phyloP scores from a whole-genome alignment of 1,140 invertebrate species.

The Palaemon carinicauda region DNA sequence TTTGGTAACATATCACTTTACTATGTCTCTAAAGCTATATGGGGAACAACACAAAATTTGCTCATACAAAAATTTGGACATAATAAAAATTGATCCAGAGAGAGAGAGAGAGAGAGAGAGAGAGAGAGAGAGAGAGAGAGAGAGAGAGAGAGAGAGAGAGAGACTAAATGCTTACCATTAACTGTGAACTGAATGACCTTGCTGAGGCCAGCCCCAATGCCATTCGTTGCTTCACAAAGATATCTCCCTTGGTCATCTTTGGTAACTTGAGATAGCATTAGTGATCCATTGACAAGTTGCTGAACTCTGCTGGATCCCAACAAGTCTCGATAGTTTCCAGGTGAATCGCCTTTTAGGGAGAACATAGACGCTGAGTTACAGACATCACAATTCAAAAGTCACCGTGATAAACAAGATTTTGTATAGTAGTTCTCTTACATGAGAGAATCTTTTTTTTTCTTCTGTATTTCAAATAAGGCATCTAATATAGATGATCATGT shows the following conservation, averaged over 20 bases:
- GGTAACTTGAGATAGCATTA: slow-evolving; percentile 65
- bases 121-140: not conserved
- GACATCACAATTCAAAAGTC: too few species aligned
- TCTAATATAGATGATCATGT: too few species aligned
- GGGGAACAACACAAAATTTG: too few species aligned
- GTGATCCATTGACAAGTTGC: slow-evolving; percentile 66
- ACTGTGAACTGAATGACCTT: slow-evolving; percentile 69
- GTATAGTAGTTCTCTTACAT: not conserved
- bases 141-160: not conserved
- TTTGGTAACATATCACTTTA: too few species aligned
- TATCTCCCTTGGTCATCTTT: slow-evolving; percentile 68
- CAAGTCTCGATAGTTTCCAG: slow-evolving; percentile 28
- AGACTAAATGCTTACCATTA: slow-evolving; percentile 65
- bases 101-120: too few species aligned
- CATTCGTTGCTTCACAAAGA: slow-evolving; percentile 70
- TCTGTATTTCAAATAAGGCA: too few species aligned
- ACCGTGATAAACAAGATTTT: too few species aligned
- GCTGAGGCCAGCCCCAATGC: slow-evolving; percentile 69
- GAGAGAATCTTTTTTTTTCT: too few species aligned
- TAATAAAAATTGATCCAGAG: too few species aligned
- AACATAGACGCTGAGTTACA: too few species aligned
- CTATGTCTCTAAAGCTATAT: too few species aligned
- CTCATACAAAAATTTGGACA: too few species aligned
- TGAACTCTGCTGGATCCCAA: not conserved
- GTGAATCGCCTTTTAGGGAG: not conserved